Base-by-base conservation (phyloP, 2,888 invertebrate genomes). In the Trachelus stipa region DNA sequence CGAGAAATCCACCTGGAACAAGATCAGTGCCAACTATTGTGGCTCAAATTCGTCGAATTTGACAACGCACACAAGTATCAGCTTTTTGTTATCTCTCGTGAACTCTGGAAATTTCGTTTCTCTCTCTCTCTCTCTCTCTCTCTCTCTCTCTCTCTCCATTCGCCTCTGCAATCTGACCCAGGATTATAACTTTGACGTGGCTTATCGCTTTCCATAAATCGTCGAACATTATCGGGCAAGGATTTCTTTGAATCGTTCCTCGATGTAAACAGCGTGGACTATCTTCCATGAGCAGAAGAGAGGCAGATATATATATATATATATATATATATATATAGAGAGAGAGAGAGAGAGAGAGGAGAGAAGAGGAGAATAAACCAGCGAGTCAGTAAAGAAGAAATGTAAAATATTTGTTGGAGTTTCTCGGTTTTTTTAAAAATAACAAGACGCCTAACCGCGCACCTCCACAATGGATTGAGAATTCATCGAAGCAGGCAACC, bases 1-100 rank as follows among this genome's bases (percentile, higher is more conserved):
- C 97, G 93, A 96, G 93, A 88, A 97, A 97, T 77, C 94, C 95
- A 86, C 94, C 97, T 97, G 93, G 34, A 94, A 94, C 34, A 56
- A 56, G 23, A 56, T 56, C 56, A 56, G 9, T 23, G 56, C 56
- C 56, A 56, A 23, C 56, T 23, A 23, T 23, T 56, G 56, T 9
- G 56, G 56, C 56, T 23, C 56, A 56, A 56, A 56, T 34, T 11
- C 9, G 1, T 34, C 23, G 23, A 56, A 56, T 23, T 56, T 23
- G 9, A 56, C 9, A 9, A 56, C 2, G 56, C 56, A 23, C 56
- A 56, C 6, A 9, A 56, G 56, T 56, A 56, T 9, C 6, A 35
- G 11, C 35, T 15, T 9, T 11, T 74, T 12, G 15, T 34, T 34
- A 33, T 33, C 11, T 30, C 33, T 74, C 34, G 35, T 35, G n/a